A percentile compares a stretch with the other conserved stretches of the same genome.
phyloP scores from a whole-genome alignment of 2,888 invertebrate genomes.

The Coelopa pilipes region DNA sequence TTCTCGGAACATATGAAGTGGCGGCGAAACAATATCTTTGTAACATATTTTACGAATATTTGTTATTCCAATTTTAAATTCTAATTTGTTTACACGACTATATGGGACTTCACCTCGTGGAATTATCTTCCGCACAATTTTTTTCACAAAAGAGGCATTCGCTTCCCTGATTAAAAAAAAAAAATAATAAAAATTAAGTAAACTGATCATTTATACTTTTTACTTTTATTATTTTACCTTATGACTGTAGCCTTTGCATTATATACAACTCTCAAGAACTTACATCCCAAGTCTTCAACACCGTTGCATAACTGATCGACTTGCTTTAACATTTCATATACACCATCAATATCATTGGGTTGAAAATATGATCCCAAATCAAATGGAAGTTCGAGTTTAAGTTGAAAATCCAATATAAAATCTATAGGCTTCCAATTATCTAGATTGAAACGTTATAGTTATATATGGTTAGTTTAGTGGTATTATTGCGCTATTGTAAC shows the following conservation, averaged over 20 bases:
- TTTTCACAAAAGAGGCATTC: slow-evolving; percentile 48
- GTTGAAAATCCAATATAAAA: slow-evolving; percentile 52
- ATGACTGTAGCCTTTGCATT: slow-evolving; percentile 44
- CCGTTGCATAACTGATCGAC: slow-evolving; percentile 48
- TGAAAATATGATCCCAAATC: slow-evolving; percentile 43
- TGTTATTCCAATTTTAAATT: slow-evolving; percentile 51
- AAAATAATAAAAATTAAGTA: slow-evolving; percentile 13
- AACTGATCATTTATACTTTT: neutral
- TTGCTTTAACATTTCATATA: slow-evolving; percentile 46
- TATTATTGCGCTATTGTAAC: neutral
- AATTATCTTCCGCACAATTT: slow-evolving; percentile 44
- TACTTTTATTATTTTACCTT: slow-evolving; percentile 45
- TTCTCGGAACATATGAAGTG: slow-evolving; percentile 52
- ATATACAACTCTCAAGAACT: slow-evolving; percentile 44
- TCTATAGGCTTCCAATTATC: slow-evolving; percentile 48
- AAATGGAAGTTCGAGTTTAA: slow-evolving; percentile 52
- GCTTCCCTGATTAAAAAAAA: slow-evolving; percentile 50
- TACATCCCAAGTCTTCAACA: slow-evolving; percentile 39
- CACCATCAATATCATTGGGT: slow-evolving; percentile 38
- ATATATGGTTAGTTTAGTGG: too few relatives aligned
- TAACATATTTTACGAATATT: slow-evolving; percentile 52
- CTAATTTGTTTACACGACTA: slow-evolving; percentile 39
- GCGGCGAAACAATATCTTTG: slow-evolving; percentile 52
- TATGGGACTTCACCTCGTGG: slow-evolving; percentile 33
- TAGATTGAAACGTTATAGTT: neutral